Base-by-base conservation (phyloP, 2,797 vertebrate species). In the Sternarchorhynchus goeldii region DNA sequence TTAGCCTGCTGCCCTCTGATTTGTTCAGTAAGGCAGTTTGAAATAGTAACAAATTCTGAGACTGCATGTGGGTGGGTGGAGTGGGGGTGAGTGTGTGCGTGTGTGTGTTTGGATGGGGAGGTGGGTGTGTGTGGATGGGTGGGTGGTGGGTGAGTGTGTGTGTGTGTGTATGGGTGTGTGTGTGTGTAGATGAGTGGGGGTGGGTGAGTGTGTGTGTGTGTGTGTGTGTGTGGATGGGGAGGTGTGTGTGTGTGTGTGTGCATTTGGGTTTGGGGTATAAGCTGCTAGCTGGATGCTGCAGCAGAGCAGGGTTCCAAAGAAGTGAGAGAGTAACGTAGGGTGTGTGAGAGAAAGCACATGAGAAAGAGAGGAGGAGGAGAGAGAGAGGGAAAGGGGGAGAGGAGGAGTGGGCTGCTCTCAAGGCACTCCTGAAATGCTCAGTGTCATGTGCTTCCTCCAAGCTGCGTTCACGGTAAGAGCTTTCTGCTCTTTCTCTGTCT, bases 391-490 rank as follows among this genome's bases (percentile, higher is more conserved):
- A 59, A 66, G 71, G 16, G 64, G 39, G 18, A 62, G 59, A 36
- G 65, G 53, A 29, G 63, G 57, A 50, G 65, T 62, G 71, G 12
- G 63, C 34, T 78, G 45, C 69, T 82, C 57, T 73, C 53, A 81
- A 18, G 36, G 45, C 58, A 21, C 57, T 45, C 32, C 71, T 72
- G 60, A 57, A 91, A 95, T 95, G 94, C 89, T 95, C 70, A 91
- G 93, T 85, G 85, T 94, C 79, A 85, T 95, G 88, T 94, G 91
- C 88, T 95, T 95, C 83, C 92, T 96, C 65, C 92, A 91, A 81
- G 91, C 92, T 82, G 90, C 96, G 87, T 95, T 96, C 85, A 92
- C 94, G 95, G 95, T 96, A 93, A 94, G 93, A 64, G 41, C 79
- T 90, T 87, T 88, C 81, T 73, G 79, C 59, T 73, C 20, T 36